A percentile compares a stretch with the other conserved stretches of the same genome.
These are phyloP conservation scores for Bufo gargarizans DNA, from an alignment of 2,113 vertebrate genomes.

Conservation along the genomic window DNA sequence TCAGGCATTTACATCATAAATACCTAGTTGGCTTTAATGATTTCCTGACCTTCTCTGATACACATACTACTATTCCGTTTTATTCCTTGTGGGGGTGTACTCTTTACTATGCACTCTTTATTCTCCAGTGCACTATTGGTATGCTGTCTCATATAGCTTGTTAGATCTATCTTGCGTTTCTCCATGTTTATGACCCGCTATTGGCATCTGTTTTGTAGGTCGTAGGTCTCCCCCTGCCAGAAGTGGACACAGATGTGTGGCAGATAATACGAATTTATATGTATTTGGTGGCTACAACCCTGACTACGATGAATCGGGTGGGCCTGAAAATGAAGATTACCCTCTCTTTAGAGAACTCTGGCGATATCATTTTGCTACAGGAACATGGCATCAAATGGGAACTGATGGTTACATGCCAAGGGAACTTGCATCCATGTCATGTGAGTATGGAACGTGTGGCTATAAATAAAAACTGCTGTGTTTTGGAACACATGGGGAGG, in stretches of 20 bases:
- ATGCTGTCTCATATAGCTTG: not conserved
- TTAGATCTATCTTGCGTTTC: too few relatives aligned
- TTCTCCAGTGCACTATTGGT: not conserved
- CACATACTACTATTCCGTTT: too few relatives aligned
- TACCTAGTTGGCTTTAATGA: too few relatives aligned
- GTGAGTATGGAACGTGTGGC: conserved; percentile 71
- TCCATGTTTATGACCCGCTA: conserved; percentile 4
- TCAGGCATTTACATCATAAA: too few relatives aligned
- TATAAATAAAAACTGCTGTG: not conserved
- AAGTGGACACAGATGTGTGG: conserved; percentile 96
- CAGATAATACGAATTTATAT: conserved; percentile 90
- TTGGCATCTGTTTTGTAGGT: conserved; percentile 70
- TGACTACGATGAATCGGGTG: conserved; percentile 93
- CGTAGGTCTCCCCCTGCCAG: conserved; percentile 85
- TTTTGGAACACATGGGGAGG: not conserved
- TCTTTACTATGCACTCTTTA: not conserved
- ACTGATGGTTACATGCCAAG: conserved; percentile 97
- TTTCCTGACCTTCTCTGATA: too few relatives aligned
- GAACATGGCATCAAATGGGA: conserved; percentile 93
- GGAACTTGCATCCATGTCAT: conserved; percentile 97
- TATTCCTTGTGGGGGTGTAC: too few relatives aligned
- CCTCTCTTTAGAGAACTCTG: conserved; percentile 96
- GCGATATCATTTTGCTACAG: conserved; percentile 94
- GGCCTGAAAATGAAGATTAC: conserved; percentile 92
- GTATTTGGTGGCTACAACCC: conserved; percentile 98